Base-by-base conservation (phyloP, 1,140 invertebrate genomes). In the Acyrthosiphon pisum region DNA sequence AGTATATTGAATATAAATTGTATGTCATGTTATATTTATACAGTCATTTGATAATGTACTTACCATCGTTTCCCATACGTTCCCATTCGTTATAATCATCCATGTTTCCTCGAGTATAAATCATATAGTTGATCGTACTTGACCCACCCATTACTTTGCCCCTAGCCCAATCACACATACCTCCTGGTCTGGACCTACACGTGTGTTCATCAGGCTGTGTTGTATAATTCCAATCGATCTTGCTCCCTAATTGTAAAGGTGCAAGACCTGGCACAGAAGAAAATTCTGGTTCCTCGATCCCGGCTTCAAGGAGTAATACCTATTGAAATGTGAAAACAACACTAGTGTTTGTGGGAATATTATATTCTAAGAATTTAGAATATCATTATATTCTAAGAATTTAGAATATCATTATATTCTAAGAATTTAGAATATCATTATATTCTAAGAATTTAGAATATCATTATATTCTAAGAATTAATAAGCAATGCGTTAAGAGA, bases 71-170 rank as follows among this genome's bases (percentile, higher is more conserved):
- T 14, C 94, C 94, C 94, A 94, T 93, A 23, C 68, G 60, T 48
- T 93, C 93, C 94, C 94, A 94, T 86, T 94, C 94, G 50, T 94
- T 90, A 53, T 94, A 94, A 95, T 97, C 97, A 88, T 94, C 94
- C 46, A 96, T 95, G 95, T 97, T 95, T 8, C 98, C 98, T 94
- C 98, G 97, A 0, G 98, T 97, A 94, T 98, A 98, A 81, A 98
- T 98, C 98, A 99, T 98, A 94, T 98, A 98, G 94, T 99, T 99
- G 0, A 99, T 95, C 0, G 97, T 97, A 86, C 97, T 98, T 0
- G 97, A 98, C 2, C 98, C 98, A 20, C 98, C 98, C 94, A 98
- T 96, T 0, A 97, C 97, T 95, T 97, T 98, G 6, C 97, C 97
- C 90, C 97, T 95, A 0, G 97, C 97, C 96, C 96, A 97, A 93